A percentile compares a stretch with the other conserved stretches of the same genome.
These are phyloP conservation scores for Aegithalos caudatus DNA, from an alignment of 2,113 vertebrate species.

Conservation along the genomic window DNA sequence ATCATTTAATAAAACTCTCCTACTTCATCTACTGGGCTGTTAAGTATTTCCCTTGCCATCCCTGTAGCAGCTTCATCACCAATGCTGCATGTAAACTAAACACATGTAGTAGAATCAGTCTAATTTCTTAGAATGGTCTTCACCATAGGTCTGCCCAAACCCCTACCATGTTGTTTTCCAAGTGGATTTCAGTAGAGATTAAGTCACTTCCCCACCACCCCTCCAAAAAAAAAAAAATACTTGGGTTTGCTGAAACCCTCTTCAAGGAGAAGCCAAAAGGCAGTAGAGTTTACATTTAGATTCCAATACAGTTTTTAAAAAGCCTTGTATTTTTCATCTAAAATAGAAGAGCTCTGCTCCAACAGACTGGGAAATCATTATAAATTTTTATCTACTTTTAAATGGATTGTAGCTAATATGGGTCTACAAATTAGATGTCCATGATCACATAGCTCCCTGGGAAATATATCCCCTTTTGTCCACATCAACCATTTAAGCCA, in stretches of 20 bases:
- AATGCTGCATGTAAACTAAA: background rate
- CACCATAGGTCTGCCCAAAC: background rate
- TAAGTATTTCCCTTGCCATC: background rate
- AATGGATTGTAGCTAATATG: background rate
- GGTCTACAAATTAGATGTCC: background rate
- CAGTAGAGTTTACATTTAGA: background rate
- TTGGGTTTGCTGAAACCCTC: background rate
- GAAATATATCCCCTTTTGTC: background rate
- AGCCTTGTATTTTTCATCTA: background rate
- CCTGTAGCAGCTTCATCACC: background rate
- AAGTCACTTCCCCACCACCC: background rate
- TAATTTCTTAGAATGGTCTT: background rate
- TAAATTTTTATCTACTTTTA: background rate
- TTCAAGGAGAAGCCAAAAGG: background rate
- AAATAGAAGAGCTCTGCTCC: background rate
- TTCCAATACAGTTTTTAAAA: background rate
- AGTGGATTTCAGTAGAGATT: background rate
- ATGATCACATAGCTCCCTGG: background rate
- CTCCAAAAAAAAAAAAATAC: background rate
- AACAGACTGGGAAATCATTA: background rate
- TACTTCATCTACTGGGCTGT: background rate
- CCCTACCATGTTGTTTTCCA: background rate
- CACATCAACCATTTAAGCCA: background rate
- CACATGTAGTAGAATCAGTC: background rate
- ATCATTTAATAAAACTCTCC: background rate